Base-by-base conservation (phyloP, 1,140 invertebrate genomes). In the Danaus plexippus region DNA sequence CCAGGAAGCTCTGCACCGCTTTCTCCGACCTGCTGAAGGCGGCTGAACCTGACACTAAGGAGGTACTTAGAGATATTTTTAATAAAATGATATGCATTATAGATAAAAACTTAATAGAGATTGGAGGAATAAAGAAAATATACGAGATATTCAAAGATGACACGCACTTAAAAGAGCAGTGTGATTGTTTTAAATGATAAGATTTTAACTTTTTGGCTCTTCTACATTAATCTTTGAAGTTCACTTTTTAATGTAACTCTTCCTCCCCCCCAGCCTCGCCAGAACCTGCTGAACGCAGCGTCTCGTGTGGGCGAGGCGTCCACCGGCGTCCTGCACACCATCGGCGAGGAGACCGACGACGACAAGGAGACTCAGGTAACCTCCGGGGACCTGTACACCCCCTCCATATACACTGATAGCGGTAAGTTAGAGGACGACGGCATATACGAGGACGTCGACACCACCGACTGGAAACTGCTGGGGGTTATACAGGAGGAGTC, bases 271-370 rank as follows among this genome's bases (percentile, higher is more conserved):
- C 88, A 95, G 91, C 94, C 96, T 0, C 90, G 97, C 15, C 96
- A 98, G 84, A 97, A 93, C 78, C 88, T 99, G 6, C 89, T 99
- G 11, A 95, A 95, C 76, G 97, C 98, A 8, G 98, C 98, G 0
- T 96, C 95, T 15, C 92, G 94, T 53, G 96, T 99, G 18, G 98
- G 98, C 4, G 97, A 99, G 81, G 96, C 97, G 0, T 98, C 96
- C 43, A 95, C 97, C 45, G 92, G 95, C 74, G 94, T 99, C 0
- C 89, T 99, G n/a, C 92, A 94, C 59, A 96, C 95, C 43, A 98
- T 99, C 71, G 95, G 95, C n/a, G 96, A 98, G 71, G 95, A 97
- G 53, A 94, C 94, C 22, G 92, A 92, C 15, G 90, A 93, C 43
- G 93, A 92, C 73, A 90, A 92, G 56, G 94, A 95, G 69, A 88